These are phyloP conservation scores for Acrossocheilus wenchowensis DNA, from an alignment of 2,797 vertebrate genomes.

Conservation along the genomic window DNA sequence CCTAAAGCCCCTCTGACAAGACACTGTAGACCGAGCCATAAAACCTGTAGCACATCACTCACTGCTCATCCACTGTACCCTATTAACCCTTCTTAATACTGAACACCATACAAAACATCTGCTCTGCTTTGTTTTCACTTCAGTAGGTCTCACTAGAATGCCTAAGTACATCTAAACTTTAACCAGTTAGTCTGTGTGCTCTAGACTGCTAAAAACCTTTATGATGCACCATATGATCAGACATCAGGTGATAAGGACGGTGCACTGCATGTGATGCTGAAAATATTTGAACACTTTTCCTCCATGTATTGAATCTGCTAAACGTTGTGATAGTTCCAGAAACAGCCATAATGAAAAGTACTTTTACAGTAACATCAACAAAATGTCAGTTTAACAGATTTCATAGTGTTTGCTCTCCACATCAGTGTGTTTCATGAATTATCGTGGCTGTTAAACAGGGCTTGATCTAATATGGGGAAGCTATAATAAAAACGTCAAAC, in stretches of 20 bases:
- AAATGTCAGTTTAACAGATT: neutral
- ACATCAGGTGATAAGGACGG: constrained; percentile 10
- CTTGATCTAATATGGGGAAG: constrained; percentile 47
- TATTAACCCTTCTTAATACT: constrained; percentile 7
- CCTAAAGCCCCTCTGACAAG: constrained; percentile 45
- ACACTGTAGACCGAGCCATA: constrained; percentile 28
- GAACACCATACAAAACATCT: constrained; percentile 10
- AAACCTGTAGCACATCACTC: constrained; percentile 37
- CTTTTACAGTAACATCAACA: constrained; percentile 18
- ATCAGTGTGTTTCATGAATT: constrained; percentile 37
- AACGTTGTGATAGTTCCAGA: neutral
- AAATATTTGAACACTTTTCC: neutral
- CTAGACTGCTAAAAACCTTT: constrained; percentile 29
- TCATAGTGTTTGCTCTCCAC: constrained; percentile 8
- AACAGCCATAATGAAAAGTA: neutral
- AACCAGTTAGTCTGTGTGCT: neutral
- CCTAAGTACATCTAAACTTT: constrained; percentile 11
- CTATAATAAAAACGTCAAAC: constrained; percentile 48
- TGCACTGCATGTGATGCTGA: constrained; percentile 3
- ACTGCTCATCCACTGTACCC: constrained; percentile 18
- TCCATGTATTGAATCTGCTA: neutral
- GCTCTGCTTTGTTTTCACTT: constrained; percentile 8
- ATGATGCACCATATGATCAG: constrained; percentile 29
- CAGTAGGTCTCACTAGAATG: constrained; percentile 6
- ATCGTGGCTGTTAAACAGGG: constrained; percentile 35